phyloP scores from a whole-genome alignment of 2,888 invertebrate genomes.

The Unio pictorum region DNA sequence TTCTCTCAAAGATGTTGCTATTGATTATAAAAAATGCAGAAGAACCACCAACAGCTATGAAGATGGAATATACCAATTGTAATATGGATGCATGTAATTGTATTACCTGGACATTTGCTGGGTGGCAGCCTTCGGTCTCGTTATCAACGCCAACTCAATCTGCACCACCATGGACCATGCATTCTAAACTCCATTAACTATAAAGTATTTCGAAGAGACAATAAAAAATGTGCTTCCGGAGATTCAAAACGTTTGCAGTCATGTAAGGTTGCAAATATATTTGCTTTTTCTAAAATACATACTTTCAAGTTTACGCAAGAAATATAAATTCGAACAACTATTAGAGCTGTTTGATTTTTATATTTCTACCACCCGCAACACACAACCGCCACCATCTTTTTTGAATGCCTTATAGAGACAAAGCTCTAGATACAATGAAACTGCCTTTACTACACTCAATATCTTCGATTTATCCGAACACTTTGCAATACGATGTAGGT shows the following conservation, averaged over 20 bases:
- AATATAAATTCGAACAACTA: background rate
- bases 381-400: too few species aligned
- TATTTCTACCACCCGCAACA: too few species aligned
- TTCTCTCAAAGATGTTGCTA: too few species aligned
- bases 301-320: background rate
- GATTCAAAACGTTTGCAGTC: background rate
- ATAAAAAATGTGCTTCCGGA: background rate
- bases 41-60: too few species aligned
- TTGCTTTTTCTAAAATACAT: background rate
- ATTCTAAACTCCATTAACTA: conserved; percentile 55
- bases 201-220: conserved; percentile 5
- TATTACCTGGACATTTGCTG: conserved; percentile 56
- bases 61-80: too few species aligned
- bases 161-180: conserved; percentile 50
- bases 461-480: too few species aligned
- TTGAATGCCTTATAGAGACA: too few species aligned
- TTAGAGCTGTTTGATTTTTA: too few species aligned
- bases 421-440: too few species aligned
- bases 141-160: conserved; percentile 40
- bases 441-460: too few species aligned
- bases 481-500: too few species aligned
- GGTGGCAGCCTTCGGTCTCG: conserved; percentile 45
- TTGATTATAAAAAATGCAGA: too few species aligned
- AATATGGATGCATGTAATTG: background rate
- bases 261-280: background rate